Conservation (phyloP, 2,888 invertebrate species). For the Herminia tarsipennalis region DNA sequence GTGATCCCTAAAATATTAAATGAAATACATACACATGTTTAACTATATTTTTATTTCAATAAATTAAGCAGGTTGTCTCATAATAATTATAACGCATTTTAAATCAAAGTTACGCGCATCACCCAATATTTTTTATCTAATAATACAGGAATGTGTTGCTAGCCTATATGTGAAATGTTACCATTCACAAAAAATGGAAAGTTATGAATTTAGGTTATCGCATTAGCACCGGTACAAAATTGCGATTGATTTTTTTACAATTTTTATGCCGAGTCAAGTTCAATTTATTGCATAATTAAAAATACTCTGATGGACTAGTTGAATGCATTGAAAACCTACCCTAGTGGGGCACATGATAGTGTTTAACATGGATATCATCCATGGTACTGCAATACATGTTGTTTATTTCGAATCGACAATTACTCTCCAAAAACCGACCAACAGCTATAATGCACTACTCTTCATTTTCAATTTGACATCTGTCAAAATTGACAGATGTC, state of each 20-base stretch:
- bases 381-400: no score
- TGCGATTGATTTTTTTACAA: constrained; percentile 13
- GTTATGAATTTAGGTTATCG: constrained; percentile 20
- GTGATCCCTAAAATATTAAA: no score
- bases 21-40: constrained; percentile 45
- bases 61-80: constrained; percentile 75
- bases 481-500: no score
- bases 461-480: no score
- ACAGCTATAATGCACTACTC: no score
- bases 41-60: constrained; percentile 75
- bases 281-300: no score
- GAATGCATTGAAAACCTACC: constrained; percentile 10
- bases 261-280: no score
- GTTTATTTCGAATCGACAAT: no score
- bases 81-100: constrained; percentile 58
- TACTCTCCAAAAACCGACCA: no score
- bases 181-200: constrained; percentile 20
- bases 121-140: constrained; percentile 48
- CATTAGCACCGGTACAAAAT: constrained; percentile 33
- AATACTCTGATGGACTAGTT: no score
- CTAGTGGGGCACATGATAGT: no score
- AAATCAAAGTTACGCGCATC: constrained; percentile 44
- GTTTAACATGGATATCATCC: no score
- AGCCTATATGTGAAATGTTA: constrained; percentile 42
- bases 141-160: constrained; percentile 61